Base-by-base conservation (phyloP, 2,888 invertebrate species). In the Hyppa rectilinea region DNA sequence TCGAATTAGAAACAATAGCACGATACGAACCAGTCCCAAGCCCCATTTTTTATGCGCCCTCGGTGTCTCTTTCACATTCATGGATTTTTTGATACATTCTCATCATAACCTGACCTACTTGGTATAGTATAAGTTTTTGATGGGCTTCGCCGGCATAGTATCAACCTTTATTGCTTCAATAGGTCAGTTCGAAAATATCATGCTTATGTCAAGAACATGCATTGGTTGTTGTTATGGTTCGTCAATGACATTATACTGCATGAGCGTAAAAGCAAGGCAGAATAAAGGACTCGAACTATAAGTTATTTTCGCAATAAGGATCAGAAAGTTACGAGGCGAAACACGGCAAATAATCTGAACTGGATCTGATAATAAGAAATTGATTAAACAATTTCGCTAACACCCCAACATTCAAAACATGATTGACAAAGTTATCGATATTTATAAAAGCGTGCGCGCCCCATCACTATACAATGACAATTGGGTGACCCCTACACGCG, bases 401-500 rank as follows among this genome's bases (percentile, higher is more conserved):
- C 14, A 62, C 3, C 7, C 17, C 14, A 4, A 31, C 31, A 29
- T 17, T n/a, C n/a, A 5, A 38, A 26, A 6, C 9, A 38, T 26
- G 31, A 40, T 52, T 52, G n/a, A n/a, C 26, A 26, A 45, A 20
- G 20, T 31, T 49, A 61, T 79, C 82, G 78, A 85, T 82, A 84
- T 78, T 77, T 75, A 71, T 68, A 75, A 69, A 68, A 53, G 52
- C 40, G 29, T 52, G 36, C 10, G 29, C 77, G 64, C 75, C 80
- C 62, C 87, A 81, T 67, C 89, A 83, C 91, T 91, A 87, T 45
- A 77, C 84, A 90, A 87, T 88, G 88, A 89, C 85, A 87, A 65
- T 64, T 65, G 64, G 52, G 58, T 29, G 62, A 71, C 78, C 82
- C 75, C 45, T 31, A 66, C 67, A 60, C 45, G 67, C 66, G 56